A percentile compares a stretch with the other conserved stretches of the same genome.
Conservation (phyloP, 1,140 invertebrate genomes). For the Patella vulgata region DNA sequence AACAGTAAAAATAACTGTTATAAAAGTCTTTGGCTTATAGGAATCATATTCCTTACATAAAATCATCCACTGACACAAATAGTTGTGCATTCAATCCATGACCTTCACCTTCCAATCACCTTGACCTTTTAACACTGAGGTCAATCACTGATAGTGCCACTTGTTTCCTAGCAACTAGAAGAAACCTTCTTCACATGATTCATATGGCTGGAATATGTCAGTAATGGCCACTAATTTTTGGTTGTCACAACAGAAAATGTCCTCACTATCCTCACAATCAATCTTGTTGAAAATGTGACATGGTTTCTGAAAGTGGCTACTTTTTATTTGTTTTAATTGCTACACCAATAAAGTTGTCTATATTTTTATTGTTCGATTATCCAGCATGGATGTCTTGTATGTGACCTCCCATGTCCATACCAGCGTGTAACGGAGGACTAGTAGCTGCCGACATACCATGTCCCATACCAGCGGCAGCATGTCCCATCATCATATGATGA, state of each 20-base stretch:
- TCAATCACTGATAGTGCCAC: too few species aligned
- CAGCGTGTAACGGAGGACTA: constrained; percentile 67
- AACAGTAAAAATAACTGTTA: constrained; percentile 10
- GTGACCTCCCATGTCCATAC: constrained; percentile 67
- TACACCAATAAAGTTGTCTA: not conserved
- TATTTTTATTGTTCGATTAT: constrained; percentile 46
- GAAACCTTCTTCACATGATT: too few species aligned
- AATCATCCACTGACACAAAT: constrained; percentile 10
- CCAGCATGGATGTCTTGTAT: constrained; percentile 71
- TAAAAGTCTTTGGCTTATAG: constrained; percentile 11
- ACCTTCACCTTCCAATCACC: too few species aligned
- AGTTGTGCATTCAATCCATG: not conserved
- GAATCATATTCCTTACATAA: constrained; percentile 16
- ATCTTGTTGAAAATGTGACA: too few species aligned
- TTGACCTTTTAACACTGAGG: too few species aligned
- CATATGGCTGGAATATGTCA: too few species aligned
- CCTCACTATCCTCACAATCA: too few species aligned
- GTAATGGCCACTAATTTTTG: too few species aligned
- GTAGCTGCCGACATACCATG: constrained; percentile 65
- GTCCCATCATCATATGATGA: constrained; percentile 69
- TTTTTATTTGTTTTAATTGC: too few species aligned
- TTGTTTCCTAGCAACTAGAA: too few species aligned
- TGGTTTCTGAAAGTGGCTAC: too few species aligned
- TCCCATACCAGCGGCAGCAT: constrained; percentile 63
- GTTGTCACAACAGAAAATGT: too few species aligned